Percentiles rank a stretch among this genome's conserved stretches.
phyloP scores from a whole-genome alignment of 2,888 invertebrate genomes.

The Teleiodes luculella region DNA sequence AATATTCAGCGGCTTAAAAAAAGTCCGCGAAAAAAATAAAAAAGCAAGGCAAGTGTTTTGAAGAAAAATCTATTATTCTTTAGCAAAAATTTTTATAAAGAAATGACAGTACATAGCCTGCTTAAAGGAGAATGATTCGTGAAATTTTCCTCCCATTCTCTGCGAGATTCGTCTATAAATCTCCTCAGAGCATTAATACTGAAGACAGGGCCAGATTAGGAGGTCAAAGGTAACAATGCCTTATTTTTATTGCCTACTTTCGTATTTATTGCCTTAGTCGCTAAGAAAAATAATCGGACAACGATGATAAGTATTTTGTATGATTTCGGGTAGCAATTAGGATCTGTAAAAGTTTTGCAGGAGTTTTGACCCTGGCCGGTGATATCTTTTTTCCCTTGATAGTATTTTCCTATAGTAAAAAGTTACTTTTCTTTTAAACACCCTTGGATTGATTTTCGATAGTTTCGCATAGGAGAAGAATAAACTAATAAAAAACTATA shows the following conservation, averaged over 20 bases:
- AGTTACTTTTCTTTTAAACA: background rate
- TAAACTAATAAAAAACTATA: too few relatives aligned
- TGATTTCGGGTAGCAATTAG: background rate
- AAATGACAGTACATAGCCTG: background rate
- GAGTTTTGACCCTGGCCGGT: background rate
- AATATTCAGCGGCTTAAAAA: too few relatives aligned
- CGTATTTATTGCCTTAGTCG: background rate
- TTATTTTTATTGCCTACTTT: slow-evolving; percentile 4
- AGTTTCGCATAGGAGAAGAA: too few relatives aligned
- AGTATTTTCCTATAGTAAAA: background rate
- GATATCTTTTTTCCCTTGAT: background rate
- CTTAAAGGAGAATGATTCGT: slow-evolving; percentile 36
- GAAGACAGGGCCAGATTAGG: slow-evolving; percentile 6
- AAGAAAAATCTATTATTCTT: background rate
- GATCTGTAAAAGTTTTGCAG: background rate
- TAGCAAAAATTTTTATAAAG: background rate
- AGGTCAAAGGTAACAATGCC: background rate
- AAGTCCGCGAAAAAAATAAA: too few relatives aligned
- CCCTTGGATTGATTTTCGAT: too few relatives aligned
- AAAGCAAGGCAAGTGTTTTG: too few relatives aligned
- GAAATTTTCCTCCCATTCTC: slow-evolving; percentile 32
- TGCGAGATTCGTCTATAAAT: slow-evolving; percentile 29
- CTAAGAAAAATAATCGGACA: background rate
- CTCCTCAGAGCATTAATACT: slow-evolving; percentile 25
- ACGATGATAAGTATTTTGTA: background rate